Base-by-base conservation (phyloP, 2,888 invertebrate genomes). In the Drosophila anomelani region DNA sequence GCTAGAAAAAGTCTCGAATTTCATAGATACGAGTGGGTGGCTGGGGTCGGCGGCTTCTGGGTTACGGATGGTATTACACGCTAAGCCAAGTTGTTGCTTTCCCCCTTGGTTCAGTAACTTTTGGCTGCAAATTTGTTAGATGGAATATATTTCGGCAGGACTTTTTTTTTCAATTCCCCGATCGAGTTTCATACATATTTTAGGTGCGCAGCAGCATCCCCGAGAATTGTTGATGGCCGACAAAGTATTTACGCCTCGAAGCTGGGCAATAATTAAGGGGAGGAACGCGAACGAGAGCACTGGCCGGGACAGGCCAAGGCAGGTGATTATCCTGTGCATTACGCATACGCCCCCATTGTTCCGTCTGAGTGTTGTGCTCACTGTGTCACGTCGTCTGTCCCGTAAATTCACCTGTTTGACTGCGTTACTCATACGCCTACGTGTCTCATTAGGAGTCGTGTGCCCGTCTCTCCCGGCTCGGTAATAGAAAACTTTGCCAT, bases 401-500 rank as follows among this genome's bases (percentile, higher is more conserved):
- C 55, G 64, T 58, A 55, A 70, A 54, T 68, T 81, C 57, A 79
- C 64, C 76, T 72, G 78, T 85, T 83, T 76, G 79, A 44, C 74
- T 69, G 78, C 78, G 78, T 77, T 78, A 85, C 85, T 86, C 85
- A 86, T 85, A 85, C 83, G 86, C 81, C 86, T 85, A 85, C 85
- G 85, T 85, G 85, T 57, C 83, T 81, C 83, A 86, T 86, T 85
- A 85, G 60, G 68, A 60, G 63, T 76, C 74, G 81, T 80, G 80
- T 74, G 71, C 69, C 57, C 60, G 63, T 53, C 54, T 54, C 72
- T 17, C 46, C 41, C 61, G 36, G 26, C 44, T 53, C 49, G 75
- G 83, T 85, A 85, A 85, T 86, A 85, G 85, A 85, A 85, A 85
- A 85, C 85, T 86, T 86, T 76, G 80, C 69, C 77, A 81, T 85